A percentile compares a stretch with the other conserved stretches of the same genome.
phyloP scores from a whole-genome alignment of 1,140 invertebrate genomes.

The Pachypsylla venusta region DNA sequence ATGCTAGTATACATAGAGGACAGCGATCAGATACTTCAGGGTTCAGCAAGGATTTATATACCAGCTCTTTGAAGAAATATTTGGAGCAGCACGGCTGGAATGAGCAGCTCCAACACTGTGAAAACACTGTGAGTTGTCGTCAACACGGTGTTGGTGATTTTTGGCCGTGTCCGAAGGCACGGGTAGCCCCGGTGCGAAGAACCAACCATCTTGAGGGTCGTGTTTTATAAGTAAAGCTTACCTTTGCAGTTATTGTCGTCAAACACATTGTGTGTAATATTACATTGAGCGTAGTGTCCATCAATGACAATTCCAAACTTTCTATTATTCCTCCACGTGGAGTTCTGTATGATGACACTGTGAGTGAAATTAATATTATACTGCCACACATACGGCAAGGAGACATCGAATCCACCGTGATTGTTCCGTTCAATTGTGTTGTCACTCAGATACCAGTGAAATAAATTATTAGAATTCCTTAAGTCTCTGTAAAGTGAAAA shows the following conservation, averaged over 20 bases:
- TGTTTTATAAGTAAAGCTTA: too few species aligned
- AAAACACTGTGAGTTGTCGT: too few species aligned
- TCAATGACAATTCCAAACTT: conserved; percentile 69
- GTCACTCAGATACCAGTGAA: conserved; percentile 81
- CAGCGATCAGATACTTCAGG: too few species aligned
- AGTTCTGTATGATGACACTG: conserved; percentile 68
- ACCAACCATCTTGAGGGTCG: too few species aligned
- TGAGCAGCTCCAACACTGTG: too few species aligned
- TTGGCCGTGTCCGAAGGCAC: too few species aligned
- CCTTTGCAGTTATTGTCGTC: conserved; percentile 63
- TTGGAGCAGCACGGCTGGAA: too few species aligned
- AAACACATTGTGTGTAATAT: conserved; percentile 73
- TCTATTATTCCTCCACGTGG: conserved; percentile 70
- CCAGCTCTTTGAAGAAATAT: too few species aligned
- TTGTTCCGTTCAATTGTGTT: conserved; percentile 72
- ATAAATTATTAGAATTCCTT: conserved; percentile 82
- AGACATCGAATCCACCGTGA: conserved; percentile 66
- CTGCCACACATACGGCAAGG: conserved; percentile 84
- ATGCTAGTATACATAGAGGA: too few species aligned
- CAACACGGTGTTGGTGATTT: too few species aligned
- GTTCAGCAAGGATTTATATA: too few species aligned
- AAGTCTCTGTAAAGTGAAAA: conserved; percentile 47
- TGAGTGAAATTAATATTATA: conserved; percentile 91
- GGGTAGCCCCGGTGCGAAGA: too few species aligned
- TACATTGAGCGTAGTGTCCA: conserved; percentile 78